Percentiles rank a stretch among this genome's conserved stretches.
Evolutionary conservation across 92 coral and sea anemone species (phyloP).

Genomic region (Epizoanthus stellaris): DNA sequence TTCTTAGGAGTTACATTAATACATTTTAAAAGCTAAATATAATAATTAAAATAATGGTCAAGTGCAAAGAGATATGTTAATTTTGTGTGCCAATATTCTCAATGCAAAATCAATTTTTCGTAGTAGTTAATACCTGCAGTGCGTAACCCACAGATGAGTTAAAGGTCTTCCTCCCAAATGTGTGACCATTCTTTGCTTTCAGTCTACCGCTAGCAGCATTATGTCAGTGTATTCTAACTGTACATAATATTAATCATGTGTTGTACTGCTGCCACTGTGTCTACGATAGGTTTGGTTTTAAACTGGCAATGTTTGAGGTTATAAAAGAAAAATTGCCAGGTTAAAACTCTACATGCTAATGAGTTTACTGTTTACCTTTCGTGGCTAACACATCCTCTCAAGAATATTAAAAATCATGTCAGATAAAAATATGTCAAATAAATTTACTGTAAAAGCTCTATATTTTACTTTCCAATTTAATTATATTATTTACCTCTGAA

Average conservation of each 20-base stretch:
- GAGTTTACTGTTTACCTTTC: conserved; percentile 38
- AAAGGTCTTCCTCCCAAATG: conserved; percentile 32
- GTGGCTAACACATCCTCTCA: conserved; percentile 41
- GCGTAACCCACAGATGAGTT: conserved; percentile 42
- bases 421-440: conserved; percentile 15
- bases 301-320: conserved; percentile 7
- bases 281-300: conserved; percentile 12
- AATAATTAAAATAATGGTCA: too few relatives aligned
- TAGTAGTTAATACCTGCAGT: conserved; percentile 19
- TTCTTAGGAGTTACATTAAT: too few relatives aligned
- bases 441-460: conserved; percentile 4
- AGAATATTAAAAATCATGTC: conserved; percentile 41
- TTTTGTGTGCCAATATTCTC: not conserved
- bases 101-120: conserved; percentile 4
- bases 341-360: conserved; percentile 31
- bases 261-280: conserved; percentile 1
- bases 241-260: not conserved
- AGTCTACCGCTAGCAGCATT: not conserved
- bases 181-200: conserved; percentile 22
- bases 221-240: not conserved
- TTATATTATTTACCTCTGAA: not conserved
- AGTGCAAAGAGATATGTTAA: conserved; percentile 2
- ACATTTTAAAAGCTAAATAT: too few relatives aligned
- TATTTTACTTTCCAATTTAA: not conserved
- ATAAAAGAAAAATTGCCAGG: conserved; percentile 29